Evolutionary conservation across 2,797 vertebrate genomes (phyloP), one percentile per base, ranked within the genome.

Genomic region (Brachymystax lenok): DNA sequence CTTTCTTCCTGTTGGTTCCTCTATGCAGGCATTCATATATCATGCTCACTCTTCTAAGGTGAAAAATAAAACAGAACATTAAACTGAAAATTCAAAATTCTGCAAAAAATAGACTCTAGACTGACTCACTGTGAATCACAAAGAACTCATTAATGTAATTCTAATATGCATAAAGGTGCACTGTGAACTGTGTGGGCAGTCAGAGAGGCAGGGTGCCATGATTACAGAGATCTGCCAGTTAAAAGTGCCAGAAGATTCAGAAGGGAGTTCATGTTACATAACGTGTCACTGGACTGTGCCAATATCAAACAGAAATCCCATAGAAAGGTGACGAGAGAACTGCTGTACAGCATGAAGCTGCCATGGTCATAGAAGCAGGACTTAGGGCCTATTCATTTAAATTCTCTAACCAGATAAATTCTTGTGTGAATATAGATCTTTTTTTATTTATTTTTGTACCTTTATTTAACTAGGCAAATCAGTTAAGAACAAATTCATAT

Each of bases 1-100:
- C 1, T 19, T 19, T 54, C 79, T 78, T 77, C 14, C 63, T 66
- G 13, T 3, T 24, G 28, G 14, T 30, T 66, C 14, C 14, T 30
- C 64, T 13, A 33, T 2, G 4, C 28, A 67, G 14, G 64, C 27
- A 5, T 33, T 67, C 6, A 17, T 82, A 75, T 14, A 6, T 33
- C 33, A 67, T 67, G 5, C 27, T 30, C 12, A 66, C 63, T 66
- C 80, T 66, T 87, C 73, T 76, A 19, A n/a, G 19, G 17, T 56
- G 52, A 56, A 56, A 30, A 66, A 16, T 19, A 66, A 66, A 66
- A 66, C 3, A 0, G 13, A 17, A 66, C 14, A 66, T 16, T 27
- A 27, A 28, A 64, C 61, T 24, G 59, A 7, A 66, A 66, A 66
- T 66, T 27, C 27, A 4, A 1, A 28, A 66, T 30, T 10, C 12